These are phyloP conservation scores for Sorex fumeus DNA, from an alignment of 2,113 vertebrate species.

Conservation along the genomic window DNA sequence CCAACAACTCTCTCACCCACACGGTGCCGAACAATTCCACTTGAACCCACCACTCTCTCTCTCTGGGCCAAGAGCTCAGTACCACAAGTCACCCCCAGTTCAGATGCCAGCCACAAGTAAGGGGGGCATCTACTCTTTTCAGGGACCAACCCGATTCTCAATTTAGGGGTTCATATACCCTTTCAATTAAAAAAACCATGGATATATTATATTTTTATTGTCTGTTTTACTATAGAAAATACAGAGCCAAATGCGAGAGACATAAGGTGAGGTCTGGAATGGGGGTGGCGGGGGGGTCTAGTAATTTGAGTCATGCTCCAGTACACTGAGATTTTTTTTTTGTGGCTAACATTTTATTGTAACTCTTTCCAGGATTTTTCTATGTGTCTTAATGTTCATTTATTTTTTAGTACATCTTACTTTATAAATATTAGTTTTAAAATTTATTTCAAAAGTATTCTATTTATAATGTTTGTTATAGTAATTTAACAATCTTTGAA, in stretches of 20 bases:
- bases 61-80: not conserved
- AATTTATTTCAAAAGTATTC: no score
- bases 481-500: no score
- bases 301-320: not conserved
- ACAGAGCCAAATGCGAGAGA: not conserved
- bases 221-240: slow-evolving; percentile 30
- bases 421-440: no score
- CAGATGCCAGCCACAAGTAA: not conserved
- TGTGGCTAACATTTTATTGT: no score
- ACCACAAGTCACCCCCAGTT: not conserved
- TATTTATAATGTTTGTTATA: no score
- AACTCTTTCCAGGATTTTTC: no score
- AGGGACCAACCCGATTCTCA: not conserved
- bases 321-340: not conserved
- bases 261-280: not conserved
- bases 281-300: no score
- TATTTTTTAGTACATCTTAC: no score
- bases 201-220: not conserved
- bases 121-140: not conserved
- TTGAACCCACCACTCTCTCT: no score
- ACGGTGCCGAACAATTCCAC: no score
- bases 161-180: not conserved
- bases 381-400: no score
- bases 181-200: slow-evolving; percentile 3
- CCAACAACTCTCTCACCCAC: no score